Base-by-base conservation (phyloP, 2,888 invertebrate genomes). In the Tupiocoris notatus region DNA sequence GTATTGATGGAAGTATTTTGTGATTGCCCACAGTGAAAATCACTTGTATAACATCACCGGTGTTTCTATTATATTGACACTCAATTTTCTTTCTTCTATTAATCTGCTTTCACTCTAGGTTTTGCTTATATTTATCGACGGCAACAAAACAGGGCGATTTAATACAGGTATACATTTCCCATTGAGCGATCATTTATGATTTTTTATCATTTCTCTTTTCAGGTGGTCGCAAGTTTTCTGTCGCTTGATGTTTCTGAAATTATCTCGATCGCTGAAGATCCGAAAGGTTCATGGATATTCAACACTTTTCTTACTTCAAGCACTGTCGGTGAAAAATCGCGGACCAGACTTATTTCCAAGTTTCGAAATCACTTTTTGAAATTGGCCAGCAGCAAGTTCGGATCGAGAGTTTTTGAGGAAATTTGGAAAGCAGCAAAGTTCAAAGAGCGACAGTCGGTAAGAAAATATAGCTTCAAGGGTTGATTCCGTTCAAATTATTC, bases 111-210 rank as follows among this genome's bases (percentile, higher is more conserved):
- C 2, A n/a, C 2, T 18, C 6, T 18, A 12, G 1, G 9, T 74
- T n/a, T 74, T 57, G 1, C 64, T 64, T 9, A 39, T n/a, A 22
- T 74, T 63, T 16, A 2, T 74, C 3, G 18, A 24, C 6, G 6
- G 21, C 64, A 39, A 57, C 64, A n/a, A 74, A 74, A 74, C 74
- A 74, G 17, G 74, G 74, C 16, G 74, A 74, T 21, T 74, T 74
- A 22, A 74, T 74, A 22, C 63, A 74, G 56, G 73, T 73, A n/a
- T n/a, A n/a, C n/a, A n/a, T n/a, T n/a, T n/a, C n/a, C n/a, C n/a
- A n/a, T n/a, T n/a, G 20, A 20, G 2, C 62, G 7, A 16, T 62
- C 62, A 6, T 18, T 62, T 22, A 6, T 16, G 20, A 18, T 62
- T 18, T 20, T 3, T 18, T 3, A 65, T 7, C 57, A 2, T 65